These are phyloP conservation scores for Melanocharis versteri DNA, from an alignment of 2,113 vertebrate species.

Conservation along the genomic window DNA sequence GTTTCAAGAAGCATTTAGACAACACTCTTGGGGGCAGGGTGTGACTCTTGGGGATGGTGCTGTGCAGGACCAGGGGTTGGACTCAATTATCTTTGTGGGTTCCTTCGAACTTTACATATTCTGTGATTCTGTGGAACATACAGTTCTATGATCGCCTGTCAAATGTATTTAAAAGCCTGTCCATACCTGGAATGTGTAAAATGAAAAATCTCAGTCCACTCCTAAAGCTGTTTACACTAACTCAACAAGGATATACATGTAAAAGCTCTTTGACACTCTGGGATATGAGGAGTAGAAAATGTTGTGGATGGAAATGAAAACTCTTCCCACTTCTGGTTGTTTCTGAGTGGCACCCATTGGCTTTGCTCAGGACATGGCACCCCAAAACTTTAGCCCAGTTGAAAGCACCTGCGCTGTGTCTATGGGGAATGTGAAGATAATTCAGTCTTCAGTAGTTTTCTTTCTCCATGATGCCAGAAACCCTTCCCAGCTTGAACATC, in stretches of 20 bases:
- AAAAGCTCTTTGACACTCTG: not conserved
- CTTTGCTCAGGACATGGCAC: not conserved
- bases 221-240: not conserved
- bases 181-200: not conserved
- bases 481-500: not conserved
- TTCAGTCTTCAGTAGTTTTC: accelerated
- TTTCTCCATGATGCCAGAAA: not conserved
- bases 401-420: not conserved
- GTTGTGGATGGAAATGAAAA: not conserved
- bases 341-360: accelerated
- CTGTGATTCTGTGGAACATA: not conserved
- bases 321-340: not conserved
- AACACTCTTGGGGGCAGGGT: not conserved
- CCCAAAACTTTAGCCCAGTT: not conserved
- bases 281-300: not conserved
- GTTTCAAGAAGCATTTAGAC: not conserved
- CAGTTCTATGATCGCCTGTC: not conserved
- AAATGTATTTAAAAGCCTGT: not conserved
- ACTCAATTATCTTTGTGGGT: not conserved
- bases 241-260: not conserved
- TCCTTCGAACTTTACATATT: not conserved
- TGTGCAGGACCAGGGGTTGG: not conserved
- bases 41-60: not conserved
- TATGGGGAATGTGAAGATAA: not conserved
- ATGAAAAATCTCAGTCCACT: not conserved